Conservation (phyloP, 2,113 vertebrate genomes). For the Tragulus kanchil region DNA sequence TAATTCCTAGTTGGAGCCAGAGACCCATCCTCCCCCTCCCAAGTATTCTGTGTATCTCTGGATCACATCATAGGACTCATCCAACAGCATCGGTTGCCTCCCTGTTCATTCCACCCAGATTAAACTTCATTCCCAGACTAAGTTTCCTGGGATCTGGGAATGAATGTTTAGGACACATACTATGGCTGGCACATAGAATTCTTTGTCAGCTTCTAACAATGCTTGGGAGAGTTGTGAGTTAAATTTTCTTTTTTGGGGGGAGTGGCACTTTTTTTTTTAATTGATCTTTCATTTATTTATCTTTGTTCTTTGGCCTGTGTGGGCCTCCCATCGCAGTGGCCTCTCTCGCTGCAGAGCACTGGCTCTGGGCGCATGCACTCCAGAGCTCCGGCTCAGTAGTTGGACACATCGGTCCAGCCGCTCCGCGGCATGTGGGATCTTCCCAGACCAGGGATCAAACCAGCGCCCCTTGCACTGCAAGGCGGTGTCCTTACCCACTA, state of each 20-base stretch:
- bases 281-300: too few species aligned
- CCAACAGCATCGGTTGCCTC: background rate
- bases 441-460: too few species aligned
- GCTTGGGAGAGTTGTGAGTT: background rate
- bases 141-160: background rate
- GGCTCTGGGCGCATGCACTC: too few species aligned
- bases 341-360: too few species aligned
- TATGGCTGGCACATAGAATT: background rate
- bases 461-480: too few species aligned
- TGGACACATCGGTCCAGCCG: too few species aligned
- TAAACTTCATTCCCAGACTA: background rate
- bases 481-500: too few species aligned
- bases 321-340: too few species aligned
- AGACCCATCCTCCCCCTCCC: background rate
- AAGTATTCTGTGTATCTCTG: background rate
- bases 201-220: background rate
- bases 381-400: too few species aligned
- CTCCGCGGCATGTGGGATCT: too few species aligned
- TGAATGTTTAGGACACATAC: background rate
- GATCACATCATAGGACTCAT: background rate
- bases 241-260: background rate
- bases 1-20: background rate
- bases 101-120: background rate
- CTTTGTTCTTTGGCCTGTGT: too few species aligned
- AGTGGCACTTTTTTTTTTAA: too few species aligned